Evolutionary conservation across 2,888 invertebrate species (phyloP), one percentile per base, ranked within the genome.

Genomic region (Hoplodrina ambigua): DNA sequence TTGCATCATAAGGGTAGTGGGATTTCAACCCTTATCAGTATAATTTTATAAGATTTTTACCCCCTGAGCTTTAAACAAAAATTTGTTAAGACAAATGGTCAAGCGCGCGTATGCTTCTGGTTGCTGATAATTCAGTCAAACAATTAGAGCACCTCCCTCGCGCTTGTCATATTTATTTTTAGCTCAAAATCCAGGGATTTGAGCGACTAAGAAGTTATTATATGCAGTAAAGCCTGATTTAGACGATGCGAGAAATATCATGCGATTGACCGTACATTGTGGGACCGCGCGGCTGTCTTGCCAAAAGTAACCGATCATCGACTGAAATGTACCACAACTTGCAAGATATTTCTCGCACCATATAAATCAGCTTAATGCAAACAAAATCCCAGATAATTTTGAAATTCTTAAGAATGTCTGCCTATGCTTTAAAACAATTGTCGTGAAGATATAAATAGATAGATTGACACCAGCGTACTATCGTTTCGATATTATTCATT

Each of bases 401-500:
- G 10, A 25, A 1, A 4, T 15, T 11, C 2, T 20, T 37, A 0
- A 11, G 15, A 4, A 19, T 13, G 20, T 46, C 57, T 58, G 53
- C 75, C 20, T 33, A 73, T 30, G 3, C 20, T 15, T 20, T 37
- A 17, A 7, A 25, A 20, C 17, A 8, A 11, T 19, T 2, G 33
- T 41, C 54, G 58, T 69, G 58, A 55, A 49, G 41, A 19, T 55
- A 30, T 3, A 20, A 11, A 8, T 19, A 50, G 13, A 20, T 44
- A 41, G 41, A 10, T 55, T 33, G 3, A 17, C 33, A 19, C 15
- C 5, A 54, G 3, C 11, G 20, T 33, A 53, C 2, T 41, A 41
- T 6, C 1, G 3, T 74, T 55, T 46, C 37, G 20, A 55, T 80
- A 55, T 41, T 54, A 75, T 75, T 7, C 10, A 13, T 59, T 15